Percentiles rank a stretch among this genome's conserved stretches.
Evolutionary conservation across 2,797 vertebrate species (phyloP).

Genomic region (Emydoidea blandingii): DNA sequence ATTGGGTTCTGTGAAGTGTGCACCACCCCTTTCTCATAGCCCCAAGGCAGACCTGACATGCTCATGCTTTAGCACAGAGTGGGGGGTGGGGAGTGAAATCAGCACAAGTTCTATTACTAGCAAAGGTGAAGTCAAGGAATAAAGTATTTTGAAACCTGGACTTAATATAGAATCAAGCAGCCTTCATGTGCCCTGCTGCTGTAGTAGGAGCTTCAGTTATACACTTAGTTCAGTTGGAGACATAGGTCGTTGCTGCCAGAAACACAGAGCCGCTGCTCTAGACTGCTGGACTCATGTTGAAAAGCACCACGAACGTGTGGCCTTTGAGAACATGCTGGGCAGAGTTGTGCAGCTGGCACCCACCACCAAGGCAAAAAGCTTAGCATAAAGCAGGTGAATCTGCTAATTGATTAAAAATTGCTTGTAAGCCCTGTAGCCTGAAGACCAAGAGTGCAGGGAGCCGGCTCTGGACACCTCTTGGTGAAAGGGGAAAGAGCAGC

Average conservation of each 20-base stretch:
- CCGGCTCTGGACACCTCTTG: no score
- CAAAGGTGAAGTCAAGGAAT: not conserved
- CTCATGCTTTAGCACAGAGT: accelerated
- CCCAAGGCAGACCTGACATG: not conserved
- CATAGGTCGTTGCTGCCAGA: not conserved
- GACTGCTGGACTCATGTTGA: not conserved
- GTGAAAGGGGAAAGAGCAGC: no score
- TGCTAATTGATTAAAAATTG: not conserved
- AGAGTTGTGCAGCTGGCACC: not conserved
- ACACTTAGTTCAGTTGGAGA: not conserved
- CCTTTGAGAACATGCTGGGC: not conserved
- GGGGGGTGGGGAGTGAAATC: not conserved
- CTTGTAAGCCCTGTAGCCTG: not conserved
- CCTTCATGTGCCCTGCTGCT: not conserved
- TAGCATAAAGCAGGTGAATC: not conserved
- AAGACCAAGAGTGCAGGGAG: no score
- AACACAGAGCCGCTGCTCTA: not conserved
- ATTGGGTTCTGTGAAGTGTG: not conserved
- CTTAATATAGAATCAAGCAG: not conserved
- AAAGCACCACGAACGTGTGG: not conserved
- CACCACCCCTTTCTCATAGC: not conserved
- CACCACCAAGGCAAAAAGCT: not conserved
- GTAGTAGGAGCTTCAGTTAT: not conserved
- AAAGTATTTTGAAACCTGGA: not conserved
- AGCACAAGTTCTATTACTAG: not conserved